phyloP scores from a whole-genome alignment of 2,888 invertebrate genomes.

The Megalurothrips usitatus region DNA sequence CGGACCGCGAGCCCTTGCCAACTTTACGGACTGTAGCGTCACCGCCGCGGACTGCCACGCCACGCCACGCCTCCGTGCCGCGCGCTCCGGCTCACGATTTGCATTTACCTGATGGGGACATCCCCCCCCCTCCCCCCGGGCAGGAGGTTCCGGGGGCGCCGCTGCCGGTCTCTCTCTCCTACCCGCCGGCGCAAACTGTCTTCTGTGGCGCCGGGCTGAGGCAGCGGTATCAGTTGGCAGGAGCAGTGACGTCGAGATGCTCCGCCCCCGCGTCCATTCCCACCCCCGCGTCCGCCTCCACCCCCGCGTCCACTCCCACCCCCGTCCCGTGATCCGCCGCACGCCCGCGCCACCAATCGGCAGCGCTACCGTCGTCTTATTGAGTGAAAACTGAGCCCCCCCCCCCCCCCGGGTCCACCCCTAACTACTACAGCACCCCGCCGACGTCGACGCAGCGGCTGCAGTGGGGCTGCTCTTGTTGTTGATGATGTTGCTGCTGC shows the following conservation, averaged over 20 bases:
- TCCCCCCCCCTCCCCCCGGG: no score
- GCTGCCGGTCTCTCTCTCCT: no score
- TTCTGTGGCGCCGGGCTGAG: not conserved
- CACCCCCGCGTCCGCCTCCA: not conserved
- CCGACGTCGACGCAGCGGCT: no score
- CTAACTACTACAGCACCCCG: no score
- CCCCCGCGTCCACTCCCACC: not conserved
- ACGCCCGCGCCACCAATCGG: not conserved
- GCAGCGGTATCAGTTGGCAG: not conserved
- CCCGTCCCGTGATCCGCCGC: not conserved
- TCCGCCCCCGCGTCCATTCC: not conserved
- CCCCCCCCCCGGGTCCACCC: no score
- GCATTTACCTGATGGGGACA: not conserved
- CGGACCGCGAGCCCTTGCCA: no score
- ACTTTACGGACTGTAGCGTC: not conserved
- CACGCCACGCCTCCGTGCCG: no score
- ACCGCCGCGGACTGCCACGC: no score
- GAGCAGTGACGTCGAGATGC: not conserved
- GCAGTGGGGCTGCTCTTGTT: no score
- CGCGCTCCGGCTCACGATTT: not conserved
- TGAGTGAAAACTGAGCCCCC: conserved; percentile 7
- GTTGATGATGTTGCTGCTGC: no score
- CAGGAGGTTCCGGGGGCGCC: no score
- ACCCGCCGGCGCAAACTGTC: not conserved
- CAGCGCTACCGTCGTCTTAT: not conserved